Conservation (phyloP, 2,113 vertebrate species). For the Sorex fumeus region DNA sequence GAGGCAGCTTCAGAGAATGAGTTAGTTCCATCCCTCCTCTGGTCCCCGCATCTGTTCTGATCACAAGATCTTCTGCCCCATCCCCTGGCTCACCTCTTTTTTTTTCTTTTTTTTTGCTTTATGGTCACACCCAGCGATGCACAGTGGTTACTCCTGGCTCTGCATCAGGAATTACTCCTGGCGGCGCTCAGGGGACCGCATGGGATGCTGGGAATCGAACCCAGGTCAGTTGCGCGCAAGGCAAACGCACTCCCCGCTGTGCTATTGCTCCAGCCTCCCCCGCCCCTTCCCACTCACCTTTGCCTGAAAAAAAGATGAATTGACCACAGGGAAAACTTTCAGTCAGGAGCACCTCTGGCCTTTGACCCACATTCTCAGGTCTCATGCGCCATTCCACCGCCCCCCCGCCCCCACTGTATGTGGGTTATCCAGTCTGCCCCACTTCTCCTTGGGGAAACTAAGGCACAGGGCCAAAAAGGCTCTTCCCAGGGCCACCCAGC, state of each 20-base stretch:
- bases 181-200: no score
- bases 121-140: no score
- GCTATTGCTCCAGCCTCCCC: no score
- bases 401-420: not conserved
- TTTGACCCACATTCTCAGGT: constrained; percentile 35
- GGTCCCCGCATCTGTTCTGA: not conserved
- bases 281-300: not conserved
- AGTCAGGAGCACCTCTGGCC: not conserved
- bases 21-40: not conserved
- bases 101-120: not conserved
- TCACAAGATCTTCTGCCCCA: not conserved
- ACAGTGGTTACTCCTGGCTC: no score
- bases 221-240: no score
- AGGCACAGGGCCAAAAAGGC: not conserved
- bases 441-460: constrained; percentile 43
- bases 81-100: not conserved
- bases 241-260: no score
- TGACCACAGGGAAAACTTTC: not conserved
- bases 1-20: not conserved
- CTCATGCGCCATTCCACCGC: no score
- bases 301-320: constrained; percentile 20
- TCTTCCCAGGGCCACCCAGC: not conserved
- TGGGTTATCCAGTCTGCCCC: not conserved
- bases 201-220: no score
- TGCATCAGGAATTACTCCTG: no score